These are phyloP conservation scores for Noctua fimbriata DNA, from an alignment of 2,888 invertebrate genomes.

Conservation along the genomic window DNA sequence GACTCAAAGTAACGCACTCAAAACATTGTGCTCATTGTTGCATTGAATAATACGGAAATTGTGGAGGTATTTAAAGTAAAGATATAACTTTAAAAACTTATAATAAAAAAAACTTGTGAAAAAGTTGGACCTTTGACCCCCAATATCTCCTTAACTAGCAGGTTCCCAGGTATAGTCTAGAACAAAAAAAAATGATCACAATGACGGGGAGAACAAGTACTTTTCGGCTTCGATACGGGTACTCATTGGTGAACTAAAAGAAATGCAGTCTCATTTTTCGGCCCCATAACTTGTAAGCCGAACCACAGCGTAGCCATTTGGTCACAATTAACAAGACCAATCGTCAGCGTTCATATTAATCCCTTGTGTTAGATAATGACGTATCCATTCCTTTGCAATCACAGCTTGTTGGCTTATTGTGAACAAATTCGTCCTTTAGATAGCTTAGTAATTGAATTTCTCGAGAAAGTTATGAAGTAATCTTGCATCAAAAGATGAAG, in stretches of 20 bases:
- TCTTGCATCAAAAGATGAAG: conserved; percentile 54
- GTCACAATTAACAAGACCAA: background rate
- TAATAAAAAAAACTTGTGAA: too few relatives aligned
- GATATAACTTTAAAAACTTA: too few relatives aligned
- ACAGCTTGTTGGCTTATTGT: background rate
- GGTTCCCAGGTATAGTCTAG: too few relatives aligned
- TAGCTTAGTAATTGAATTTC: conserved; percentile 48
- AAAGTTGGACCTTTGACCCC: too few relatives aligned
- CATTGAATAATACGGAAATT: too few relatives aligned
- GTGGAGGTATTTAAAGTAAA: too few relatives aligned
- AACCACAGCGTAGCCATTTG: background rate
- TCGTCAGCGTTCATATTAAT: background rate
- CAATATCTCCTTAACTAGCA: too few relatives aligned
- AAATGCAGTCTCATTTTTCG: background rate
- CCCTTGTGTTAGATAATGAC: background rate
- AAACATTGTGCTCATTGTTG: too few relatives aligned
- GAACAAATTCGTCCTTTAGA: conserved; percentile 13
- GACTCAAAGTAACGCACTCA: too few relatives aligned
- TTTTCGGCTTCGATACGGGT: too few relatives aligned
- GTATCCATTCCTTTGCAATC: conserved; percentile 15
- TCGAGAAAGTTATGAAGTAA: conserved; percentile 49
- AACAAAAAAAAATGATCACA: too few relatives aligned
- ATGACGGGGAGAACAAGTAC: too few relatives aligned
- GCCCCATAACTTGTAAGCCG: background rate
- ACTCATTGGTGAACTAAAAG: background rate